Conservation (phyloP, 1,140 invertebrate genomes). For the Nebria ingens region DNA sequence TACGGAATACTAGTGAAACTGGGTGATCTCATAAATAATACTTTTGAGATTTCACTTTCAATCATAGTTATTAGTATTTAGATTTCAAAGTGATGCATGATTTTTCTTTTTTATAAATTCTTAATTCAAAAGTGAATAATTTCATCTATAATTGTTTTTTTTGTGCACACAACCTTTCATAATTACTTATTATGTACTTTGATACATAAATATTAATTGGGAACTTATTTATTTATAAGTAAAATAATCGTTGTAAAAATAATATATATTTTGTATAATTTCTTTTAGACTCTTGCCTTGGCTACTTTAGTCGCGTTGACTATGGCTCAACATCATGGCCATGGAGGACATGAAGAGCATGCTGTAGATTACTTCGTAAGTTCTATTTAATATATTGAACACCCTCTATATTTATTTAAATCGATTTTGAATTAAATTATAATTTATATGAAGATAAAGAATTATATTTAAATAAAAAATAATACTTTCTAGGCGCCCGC, state of each 20-base stretch:
- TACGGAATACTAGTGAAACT: too few relatives aligned
- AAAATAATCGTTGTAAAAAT: neutral
- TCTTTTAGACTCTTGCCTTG: neutral
- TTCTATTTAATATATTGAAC: neutral
- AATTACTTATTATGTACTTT: too few relatives aligned
- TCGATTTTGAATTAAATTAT: neutral
- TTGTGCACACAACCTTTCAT: too few relatives aligned
- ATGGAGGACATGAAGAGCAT: neutral
- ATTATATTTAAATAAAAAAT: constrained; percentile 5
- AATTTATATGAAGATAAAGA: neutral
- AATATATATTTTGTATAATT: neutral
- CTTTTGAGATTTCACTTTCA: too few relatives aligned
- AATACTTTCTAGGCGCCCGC: constrained; percentile 40
- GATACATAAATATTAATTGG: too few relatives aligned
- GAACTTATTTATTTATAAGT: too few relatives aligned
- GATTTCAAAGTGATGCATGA: too few relatives aligned
- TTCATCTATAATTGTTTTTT: too few relatives aligned
- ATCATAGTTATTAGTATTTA: too few relatives aligned
- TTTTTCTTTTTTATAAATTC: too few relatives aligned
- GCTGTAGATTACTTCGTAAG: constrained; percentile 4
- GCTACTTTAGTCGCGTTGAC: neutral
- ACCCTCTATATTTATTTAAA: neutral
- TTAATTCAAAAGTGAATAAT: too few relatives aligned
- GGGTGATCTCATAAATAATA: too few relatives aligned
- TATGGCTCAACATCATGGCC: neutral